Base-by-base conservation (phyloP, 2,888 invertebrate species). In the Octodonta nipae region DNA sequence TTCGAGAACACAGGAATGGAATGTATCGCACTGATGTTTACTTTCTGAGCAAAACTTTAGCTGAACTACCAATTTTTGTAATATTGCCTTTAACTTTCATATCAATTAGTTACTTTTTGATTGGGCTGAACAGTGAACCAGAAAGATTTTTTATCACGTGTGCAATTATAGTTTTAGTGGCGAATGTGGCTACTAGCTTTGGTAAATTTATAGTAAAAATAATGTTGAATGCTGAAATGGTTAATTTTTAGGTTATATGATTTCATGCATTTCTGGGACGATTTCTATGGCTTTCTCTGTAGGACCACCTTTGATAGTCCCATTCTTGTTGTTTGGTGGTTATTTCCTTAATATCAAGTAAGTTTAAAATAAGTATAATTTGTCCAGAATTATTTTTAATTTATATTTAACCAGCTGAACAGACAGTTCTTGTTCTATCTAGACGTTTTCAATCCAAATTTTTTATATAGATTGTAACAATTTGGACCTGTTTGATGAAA, bases 301-400 rank as follows among this genome's bases (percentile, higher is more conserved):
- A 32, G 87, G 89, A 0, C 89, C 93, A 1, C 87, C 93, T 3
- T 70, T 92, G 36, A 79, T 93, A 44, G 86, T 95, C 37, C 93
- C 95, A 0, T 83, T 93, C 59, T 69, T 95, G 63, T 66, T 96
- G 11, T 95, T 96, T 57, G 93, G 93, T 36, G 95, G 95, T 26
- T 92, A 89, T 68, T 92, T 92, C 64, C 67, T 95, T 25, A 93
- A 93, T 57, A 76, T 83, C 13, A 82, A 78, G 78, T 86, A 66
- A 70, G 71, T n/a, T n/a, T n/a, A n/a, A n/a, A n/a, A n/a, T n/a
- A n/a, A n/a, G n/a, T n/a, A n/a, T n/a, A n/a, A n/a, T n/a, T n/a
- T n/a, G n/a, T n/a, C n/a, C n/a, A n/a, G n/a, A n/a, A n/a, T n/a
- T n/a, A n/a, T n/a, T n/a, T n/a, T n/a, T n/a, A n/a, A n/a, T n/a